Evolutionary conservation across 2,888 invertebrate species (phyloP).

Genomic region (Steromphala cineraria): DNA sequence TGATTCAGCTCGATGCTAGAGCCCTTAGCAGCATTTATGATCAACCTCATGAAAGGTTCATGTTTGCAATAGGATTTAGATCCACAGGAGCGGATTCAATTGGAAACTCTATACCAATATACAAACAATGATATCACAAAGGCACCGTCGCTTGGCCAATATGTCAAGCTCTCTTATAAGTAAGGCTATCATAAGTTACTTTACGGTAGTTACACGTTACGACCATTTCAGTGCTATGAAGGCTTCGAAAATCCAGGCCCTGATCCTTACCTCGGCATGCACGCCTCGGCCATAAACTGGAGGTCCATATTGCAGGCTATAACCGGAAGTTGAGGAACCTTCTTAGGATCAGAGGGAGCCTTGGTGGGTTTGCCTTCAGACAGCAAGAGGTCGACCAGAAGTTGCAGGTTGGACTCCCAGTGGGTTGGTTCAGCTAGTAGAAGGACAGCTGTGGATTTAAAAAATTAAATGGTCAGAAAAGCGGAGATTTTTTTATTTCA

Average conservation of each 20-base stretch:
- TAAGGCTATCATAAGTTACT: too few species aligned
- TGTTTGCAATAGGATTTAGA: too few species aligned
- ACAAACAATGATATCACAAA: neutral
- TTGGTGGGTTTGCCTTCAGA: slow-evolving; percentile 73
- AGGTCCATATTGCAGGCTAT: slow-evolving; percentile 76
- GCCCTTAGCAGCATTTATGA: too few species aligned
- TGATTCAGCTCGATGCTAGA: too few species aligned
- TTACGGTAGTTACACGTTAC: too few species aligned
- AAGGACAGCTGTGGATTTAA: slow-evolving; percentile 62
- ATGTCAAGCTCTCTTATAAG: too few species aligned
- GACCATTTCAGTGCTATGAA: too few species aligned
- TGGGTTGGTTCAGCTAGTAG: slow-evolving; percentile 73
- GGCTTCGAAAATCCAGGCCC: neutral
- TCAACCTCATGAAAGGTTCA: too few species aligned
- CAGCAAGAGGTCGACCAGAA: slow-evolving; percentile 73
- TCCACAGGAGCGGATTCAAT: too few species aligned
- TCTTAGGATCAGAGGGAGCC: slow-evolving; percentile 51
- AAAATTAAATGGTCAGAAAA: too few species aligned
- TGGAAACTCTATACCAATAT: too few species aligned
- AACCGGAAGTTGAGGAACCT: slow-evolving; percentile 69
- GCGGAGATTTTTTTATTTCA: too few species aligned
- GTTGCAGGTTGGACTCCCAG: slow-evolving; percentile 74
- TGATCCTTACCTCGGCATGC: slow-evolving; percentile 69
- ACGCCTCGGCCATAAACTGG: slow-evolving; percentile 74
- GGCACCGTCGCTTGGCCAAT: neutral